Percentiles rank a stretch among this genome's conserved stretches.
Evolutionary conservation across 2,113 vertebrate genomes (phyloP).

Genomic region (Symphodus melops): DNA sequence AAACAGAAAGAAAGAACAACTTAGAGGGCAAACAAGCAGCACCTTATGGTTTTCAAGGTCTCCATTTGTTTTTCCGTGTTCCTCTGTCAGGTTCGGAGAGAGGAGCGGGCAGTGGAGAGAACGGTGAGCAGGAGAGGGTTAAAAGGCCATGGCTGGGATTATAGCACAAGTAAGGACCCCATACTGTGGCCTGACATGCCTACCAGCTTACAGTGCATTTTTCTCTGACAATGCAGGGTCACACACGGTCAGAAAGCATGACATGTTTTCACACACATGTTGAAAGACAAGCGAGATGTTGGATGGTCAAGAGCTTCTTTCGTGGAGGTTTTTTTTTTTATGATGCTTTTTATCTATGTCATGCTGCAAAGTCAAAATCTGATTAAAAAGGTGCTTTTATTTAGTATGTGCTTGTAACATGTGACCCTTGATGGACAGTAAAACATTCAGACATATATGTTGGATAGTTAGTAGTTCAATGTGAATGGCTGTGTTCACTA

Average conservation of each 20-base stretch:
- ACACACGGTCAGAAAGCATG: constrained; percentile 72
- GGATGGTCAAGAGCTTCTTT: constrained; percentile 36
- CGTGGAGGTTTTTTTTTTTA: constrained; percentile 59
- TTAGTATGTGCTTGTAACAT: neutral
- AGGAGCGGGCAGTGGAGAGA: constrained; percentile 60
- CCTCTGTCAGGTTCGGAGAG: constrained; percentile 70
- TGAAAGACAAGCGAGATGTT: constrained; percentile 67
- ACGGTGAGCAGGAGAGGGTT: constrained; percentile 71
- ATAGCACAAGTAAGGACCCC: constrained; percentile 80
- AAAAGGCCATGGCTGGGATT: constrained; percentile 81
- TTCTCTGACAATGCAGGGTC: constrained; percentile 79
- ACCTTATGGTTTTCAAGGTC: constrained; percentile 84
- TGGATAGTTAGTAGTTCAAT: neutral
- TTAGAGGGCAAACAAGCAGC: constrained; percentile 78
- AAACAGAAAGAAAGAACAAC: constrained; percentile 29
- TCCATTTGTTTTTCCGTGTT: constrained; percentile 83
- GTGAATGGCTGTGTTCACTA: neutral
- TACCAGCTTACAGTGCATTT: constrained; percentile 82
- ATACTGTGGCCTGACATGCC: constrained; percentile 80
- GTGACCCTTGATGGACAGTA: constrained; percentile 31
- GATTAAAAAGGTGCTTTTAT: neutral
- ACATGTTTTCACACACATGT: constrained; percentile 71
- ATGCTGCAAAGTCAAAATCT: constrained; percentile 57
- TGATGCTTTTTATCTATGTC: constrained; percentile 50
- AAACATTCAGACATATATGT: neutral